Base-by-base conservation (phyloP, 2,888 invertebrate genomes). In the Nysson spinosus region DNA sequence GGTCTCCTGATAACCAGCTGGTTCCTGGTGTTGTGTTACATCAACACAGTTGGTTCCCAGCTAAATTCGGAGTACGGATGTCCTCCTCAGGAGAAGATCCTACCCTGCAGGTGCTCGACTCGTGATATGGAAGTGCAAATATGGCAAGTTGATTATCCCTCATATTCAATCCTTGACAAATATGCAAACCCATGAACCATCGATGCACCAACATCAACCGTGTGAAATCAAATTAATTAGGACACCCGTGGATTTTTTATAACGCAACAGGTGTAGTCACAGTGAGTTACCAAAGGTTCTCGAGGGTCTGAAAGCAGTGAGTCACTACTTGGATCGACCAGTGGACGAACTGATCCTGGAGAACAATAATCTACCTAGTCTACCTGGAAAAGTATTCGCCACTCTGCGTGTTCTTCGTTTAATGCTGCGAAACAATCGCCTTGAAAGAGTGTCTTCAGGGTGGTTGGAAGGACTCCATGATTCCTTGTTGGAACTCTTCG, bases 331-430 rank as follows among this genome's bases (percentile, higher is more conserved):
- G 46, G 90, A 89, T 64, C 91, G 91, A 47, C 92, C 94, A 3
- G 92, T 96, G 75, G 96, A 96, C 85, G 96, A 96, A 84, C 85
- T 96, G 49, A 96, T 96, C 69, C 89, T 96, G 74, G 96, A 96
- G 88, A 95, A 95, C 81, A 96, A 96, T 85, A 93, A 94, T 80
- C 88, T 96, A 40, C 95, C 95, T 6, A 93, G 95, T 0, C 81
- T 96, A n/a, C 95, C 96, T 0, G 95, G 95, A 4, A 91, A 93
- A 72, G 91, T 94, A 55, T 96, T 96, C 83, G 91, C 93, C 57
- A 91, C 92, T 69, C 88, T 95, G 44, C 92, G 93, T 85, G 92
- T 95, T 19, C 88, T 93, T 26, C 90, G 96, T 22, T 85, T 96
- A 28, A 95, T 96, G 94, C 87, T 96, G 55, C 90, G 96, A 1